phyloP scores from a whole-genome alignment of 2,797 vertebrate species.

The Chaetodon trifasciatus region DNA sequence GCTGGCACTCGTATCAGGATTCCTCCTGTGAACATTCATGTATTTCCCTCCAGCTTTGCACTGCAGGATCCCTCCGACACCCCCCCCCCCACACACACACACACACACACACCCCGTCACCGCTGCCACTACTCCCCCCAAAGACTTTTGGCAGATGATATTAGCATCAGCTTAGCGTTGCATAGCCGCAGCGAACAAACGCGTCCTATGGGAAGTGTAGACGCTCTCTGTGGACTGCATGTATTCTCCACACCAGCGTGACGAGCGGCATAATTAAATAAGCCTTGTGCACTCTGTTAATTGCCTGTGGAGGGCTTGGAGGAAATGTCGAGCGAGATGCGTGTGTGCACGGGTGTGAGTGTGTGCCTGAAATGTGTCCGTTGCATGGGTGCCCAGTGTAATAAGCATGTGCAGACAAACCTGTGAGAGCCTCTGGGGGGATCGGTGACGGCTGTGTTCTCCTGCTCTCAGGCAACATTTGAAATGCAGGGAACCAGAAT shows the following conservation, averaged over 20 bases:
- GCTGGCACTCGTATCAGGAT: constrained; percentile 8
- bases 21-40: constrained; percentile 39
- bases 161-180: constrained; percentile 52
- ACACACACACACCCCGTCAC: too few relatives aligned
- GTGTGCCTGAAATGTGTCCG: constrained; percentile 33
- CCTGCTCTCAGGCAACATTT: constrained; percentile 3
- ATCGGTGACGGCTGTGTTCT: constrained; percentile 35
- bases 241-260: constrained; percentile 67
- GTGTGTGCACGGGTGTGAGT: constrained; percentile 43
- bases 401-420: constrained; percentile 69
- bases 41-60: constrained; percentile 23
- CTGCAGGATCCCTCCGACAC: constrained; percentile 22
- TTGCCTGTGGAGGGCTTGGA: constrained; percentile 70
- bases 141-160: constrained; percentile 52
- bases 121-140: constrained; percentile 13
- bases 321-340: constrained; percentile 31
- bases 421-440: constrained; percentile 49
- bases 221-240: constrained; percentile 53
- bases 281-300: constrained; percentile 72
- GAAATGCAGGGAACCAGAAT: constrained; percentile 28
- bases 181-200: constrained; percentile 38
- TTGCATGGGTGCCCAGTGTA: constrained; percentile 39
- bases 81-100: neutral
- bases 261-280: constrained; percentile 76
- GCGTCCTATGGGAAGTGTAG: constrained; percentile 45